Conservation (phyloP, 2,113 vertebrate species). For the Orientallactaga bullata region DNA sequence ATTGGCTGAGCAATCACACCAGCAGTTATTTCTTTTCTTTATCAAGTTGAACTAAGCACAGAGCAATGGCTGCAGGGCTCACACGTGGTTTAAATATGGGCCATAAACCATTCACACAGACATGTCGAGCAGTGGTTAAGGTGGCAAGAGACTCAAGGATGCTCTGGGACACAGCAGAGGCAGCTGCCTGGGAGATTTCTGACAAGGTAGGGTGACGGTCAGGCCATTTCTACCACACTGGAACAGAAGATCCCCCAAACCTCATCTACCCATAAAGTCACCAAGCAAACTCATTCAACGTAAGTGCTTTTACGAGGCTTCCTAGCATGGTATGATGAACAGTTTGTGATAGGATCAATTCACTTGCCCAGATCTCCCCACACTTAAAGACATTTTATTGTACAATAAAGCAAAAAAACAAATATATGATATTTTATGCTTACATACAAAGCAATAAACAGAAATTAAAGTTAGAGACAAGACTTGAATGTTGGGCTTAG, state of each 20-base stretch:
- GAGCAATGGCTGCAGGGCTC: neutral
- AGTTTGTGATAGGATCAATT: neutral
- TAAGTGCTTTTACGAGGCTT: neutral
- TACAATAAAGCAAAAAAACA: neutral
- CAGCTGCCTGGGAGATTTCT: neutral
- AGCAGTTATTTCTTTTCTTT: neutral
- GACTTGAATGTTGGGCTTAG: neutral
- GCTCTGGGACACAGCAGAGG: neutral
- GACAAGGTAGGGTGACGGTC: neutral
- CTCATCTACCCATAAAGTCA: neutral
- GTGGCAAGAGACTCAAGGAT: neutral
- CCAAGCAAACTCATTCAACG: neutral
- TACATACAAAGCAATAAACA: constrained; percentile 48
- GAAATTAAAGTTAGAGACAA: constrained; percentile 42
- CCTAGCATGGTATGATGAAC: neutral
- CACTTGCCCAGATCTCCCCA: too few relatives aligned
- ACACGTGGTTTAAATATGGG: neutral
- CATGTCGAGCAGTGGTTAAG: neutral
- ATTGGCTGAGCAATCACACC: too few relatives aligned
- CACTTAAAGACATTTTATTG: neutral
- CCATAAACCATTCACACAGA: neutral
- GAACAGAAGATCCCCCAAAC: neutral
- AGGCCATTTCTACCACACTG: neutral
- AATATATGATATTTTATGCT: neutral
- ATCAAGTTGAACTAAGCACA: neutral